phyloP scores from a whole-genome alignment of 2,797 vertebrate species.

The Lutjanus campechanus region DNA sequence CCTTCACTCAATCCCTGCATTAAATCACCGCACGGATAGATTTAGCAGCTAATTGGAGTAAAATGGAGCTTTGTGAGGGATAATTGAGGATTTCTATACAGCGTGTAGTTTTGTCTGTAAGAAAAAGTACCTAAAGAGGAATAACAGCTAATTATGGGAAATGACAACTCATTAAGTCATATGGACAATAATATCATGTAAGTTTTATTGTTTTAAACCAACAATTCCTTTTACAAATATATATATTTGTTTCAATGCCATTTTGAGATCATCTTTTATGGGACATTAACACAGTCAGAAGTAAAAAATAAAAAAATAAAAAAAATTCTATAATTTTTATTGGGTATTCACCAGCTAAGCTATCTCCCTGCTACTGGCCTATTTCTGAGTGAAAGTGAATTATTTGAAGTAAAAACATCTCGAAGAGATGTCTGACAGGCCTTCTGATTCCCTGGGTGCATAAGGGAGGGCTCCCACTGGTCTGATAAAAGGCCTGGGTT shows the following conservation, averaged over 20 bases:
- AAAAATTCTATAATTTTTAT: slow-evolving; percentile 12
- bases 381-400: slow-evolving; percentile 58
- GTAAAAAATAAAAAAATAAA: not conserved
- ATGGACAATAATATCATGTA: not conserved
- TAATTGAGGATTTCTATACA: slow-evolving; percentile 67
- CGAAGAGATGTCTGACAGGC: slow-evolving; percentile 57
- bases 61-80: slow-evolving; percentile 74
- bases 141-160: slow-evolving; percentile 9
- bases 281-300: not conserved
- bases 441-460: slow-evolving; percentile 67
- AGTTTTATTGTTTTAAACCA: not conserved
- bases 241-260: not conserved
- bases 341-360: slow-evolving; percentile 13
- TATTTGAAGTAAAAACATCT: slow-evolving; percentile 67
- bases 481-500: slow-evolving; percentile 78
- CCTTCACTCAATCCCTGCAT: slow-evolving; percentile 68
- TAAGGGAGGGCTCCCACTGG: slow-evolving; percentile 62
- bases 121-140: slow-evolving; percentile 30
- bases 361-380: slow-evolving; percentile 20
- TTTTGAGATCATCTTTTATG: slow-evolving; percentile 8
- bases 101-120: slow-evolving; percentile 43
- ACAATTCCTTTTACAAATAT: not conserved
- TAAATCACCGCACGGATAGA: slow-evolving; percentile 69
- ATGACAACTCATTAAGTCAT: not conserved
- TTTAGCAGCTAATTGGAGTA: slow-evolving; percentile 77